Percentiles rank a stretch among this genome's conserved stretches.
Conservation (phyloP, 1,140 invertebrate genomes). For the Drosophila tsacasi region DNA sequence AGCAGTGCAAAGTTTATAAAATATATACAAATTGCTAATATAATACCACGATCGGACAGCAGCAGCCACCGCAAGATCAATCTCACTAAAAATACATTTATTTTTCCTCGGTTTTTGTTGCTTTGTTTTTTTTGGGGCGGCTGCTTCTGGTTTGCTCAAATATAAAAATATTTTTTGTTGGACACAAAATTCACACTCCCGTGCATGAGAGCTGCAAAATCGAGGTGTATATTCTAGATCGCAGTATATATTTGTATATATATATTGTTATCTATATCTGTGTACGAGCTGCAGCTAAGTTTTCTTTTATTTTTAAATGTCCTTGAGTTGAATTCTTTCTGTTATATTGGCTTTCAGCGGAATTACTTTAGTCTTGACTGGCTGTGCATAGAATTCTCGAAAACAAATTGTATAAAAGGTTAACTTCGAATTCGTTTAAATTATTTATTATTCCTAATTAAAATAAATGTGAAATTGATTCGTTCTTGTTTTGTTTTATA, state of each 20-base stretch:
- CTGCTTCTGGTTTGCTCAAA: conserved; percentile 34
- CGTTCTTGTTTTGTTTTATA: neutral
- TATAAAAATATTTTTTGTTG: conserved; percentile 60
- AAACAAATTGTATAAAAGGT: neutral
- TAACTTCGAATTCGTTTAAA: conserved; percentile 1
- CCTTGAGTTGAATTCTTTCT: conserved; percentile 78
- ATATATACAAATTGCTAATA: conserved; percentile 56
- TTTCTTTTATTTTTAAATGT: conserved; percentile 84
- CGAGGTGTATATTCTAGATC: conserved; percentile 39
- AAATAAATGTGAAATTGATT: conserved; percentile 3
- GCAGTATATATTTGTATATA: conserved; percentile 6
- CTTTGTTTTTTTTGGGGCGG: conserved; percentile 8
- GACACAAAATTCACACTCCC: conserved; percentile 49
- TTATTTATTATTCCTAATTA: conserved; percentile 8
- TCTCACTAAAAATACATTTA: conserved; percentile 81
- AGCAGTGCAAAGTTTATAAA: conserved; percentile 74
- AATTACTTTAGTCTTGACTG: conserved; percentile 30
- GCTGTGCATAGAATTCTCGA: conserved; percentile 11
- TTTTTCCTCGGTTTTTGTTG: conserved; percentile 15
- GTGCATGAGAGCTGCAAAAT: conserved; percentile 53
- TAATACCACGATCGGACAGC: conserved; percentile 37
- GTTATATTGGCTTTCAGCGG: conserved; percentile 45
- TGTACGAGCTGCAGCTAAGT: conserved; percentile 67
- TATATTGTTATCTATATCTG: conserved; percentile 26
- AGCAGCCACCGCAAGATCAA: conserved; percentile 69